These are phyloP conservation scores for Irena cyanogastra DNA, from an alignment of 2,113 vertebrate genomes.

Conservation along the genomic window DNA sequence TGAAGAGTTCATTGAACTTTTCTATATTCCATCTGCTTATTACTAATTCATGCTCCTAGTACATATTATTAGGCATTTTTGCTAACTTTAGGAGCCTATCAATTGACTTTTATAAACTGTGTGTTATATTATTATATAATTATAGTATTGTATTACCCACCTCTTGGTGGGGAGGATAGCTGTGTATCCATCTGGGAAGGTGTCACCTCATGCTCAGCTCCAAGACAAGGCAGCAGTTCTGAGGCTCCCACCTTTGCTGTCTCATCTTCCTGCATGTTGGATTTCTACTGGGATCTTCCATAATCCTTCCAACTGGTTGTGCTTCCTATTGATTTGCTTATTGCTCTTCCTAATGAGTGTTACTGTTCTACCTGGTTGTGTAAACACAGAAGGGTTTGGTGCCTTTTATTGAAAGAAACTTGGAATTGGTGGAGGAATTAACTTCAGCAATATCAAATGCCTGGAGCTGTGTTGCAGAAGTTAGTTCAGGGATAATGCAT, in stretches of 20 bases:
- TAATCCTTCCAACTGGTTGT: neutral
- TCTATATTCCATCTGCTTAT: neutral
- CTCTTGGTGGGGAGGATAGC: neutral
- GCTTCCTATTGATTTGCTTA: neutral
- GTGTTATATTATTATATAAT: neutral
- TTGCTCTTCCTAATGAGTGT: neutral
- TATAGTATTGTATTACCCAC: rapidly evolving
- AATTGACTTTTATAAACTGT: neutral
- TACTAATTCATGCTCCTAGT: neutral
- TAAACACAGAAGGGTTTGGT: neutral
- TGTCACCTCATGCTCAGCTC: rapidly evolving
- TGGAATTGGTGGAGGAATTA: neutral
- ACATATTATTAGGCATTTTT: neutral
- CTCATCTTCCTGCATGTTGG: rapidly evolving
- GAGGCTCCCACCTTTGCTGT: neutral
- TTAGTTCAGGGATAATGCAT: neutral
- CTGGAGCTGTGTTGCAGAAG: neutral
- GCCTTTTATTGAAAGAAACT: neutral
- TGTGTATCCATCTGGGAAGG: rapidly evolving
- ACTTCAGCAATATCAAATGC: neutral
- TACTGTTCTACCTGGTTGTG: neutral
- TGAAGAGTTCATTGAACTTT: neutral
- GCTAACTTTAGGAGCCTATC: neutral
- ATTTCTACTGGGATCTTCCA: neutral
- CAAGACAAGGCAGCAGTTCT: neutral